Base-by-base conservation (phyloP, 2,113 vertebrate genomes). In the Otolemur garnettii region DNA sequence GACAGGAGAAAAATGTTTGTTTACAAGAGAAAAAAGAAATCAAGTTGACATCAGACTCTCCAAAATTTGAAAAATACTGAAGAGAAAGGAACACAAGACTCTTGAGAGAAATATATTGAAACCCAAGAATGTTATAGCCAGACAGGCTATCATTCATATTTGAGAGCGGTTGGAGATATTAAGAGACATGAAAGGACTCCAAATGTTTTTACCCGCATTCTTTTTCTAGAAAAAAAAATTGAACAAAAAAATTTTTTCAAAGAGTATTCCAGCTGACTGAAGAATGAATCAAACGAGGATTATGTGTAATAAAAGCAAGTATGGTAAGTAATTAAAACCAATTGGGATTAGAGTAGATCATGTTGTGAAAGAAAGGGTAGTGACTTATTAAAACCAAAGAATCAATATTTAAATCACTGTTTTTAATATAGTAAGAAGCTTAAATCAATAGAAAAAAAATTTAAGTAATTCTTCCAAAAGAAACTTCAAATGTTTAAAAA, bases 61-160 rank as follows among this genome's bases (percentile, higher is more conserved):
- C 3, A 85, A 10, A 96, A 95, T 82, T 95, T 77, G 30, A 93
- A 82, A 97, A 79, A 91, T 92, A 94, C 12, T 1, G 50, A 96
- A 86, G 45, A 91, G 55, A 95, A 94, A 88, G 13, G 50, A 97
- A 85, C 68, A 85, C 14, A 85, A 83, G 60, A 59, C 11, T 92
- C 66, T 96, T 96, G 75, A 93, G 90, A 94, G 66, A 96, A 96
- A 85, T 96, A 95, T 82, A 96, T 68, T 95, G 92, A 95, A 95
- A 83, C 18, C 19, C 59, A 96, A 90, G 60, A 92, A 79, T 87
- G 35, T 90, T 84, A 81, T 55, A 75, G 17, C 71, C 9, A 50
- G 83, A 89, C 35, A 84, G 78, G 72, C 94, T 92, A 96, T 93
- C 57, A 71, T 55, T 94, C n/a, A 88, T 87, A 91, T 78, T 55